phyloP scores from a whole-genome alignment of 2,888 invertebrate genomes.

The Drosophila anceps region DNA sequence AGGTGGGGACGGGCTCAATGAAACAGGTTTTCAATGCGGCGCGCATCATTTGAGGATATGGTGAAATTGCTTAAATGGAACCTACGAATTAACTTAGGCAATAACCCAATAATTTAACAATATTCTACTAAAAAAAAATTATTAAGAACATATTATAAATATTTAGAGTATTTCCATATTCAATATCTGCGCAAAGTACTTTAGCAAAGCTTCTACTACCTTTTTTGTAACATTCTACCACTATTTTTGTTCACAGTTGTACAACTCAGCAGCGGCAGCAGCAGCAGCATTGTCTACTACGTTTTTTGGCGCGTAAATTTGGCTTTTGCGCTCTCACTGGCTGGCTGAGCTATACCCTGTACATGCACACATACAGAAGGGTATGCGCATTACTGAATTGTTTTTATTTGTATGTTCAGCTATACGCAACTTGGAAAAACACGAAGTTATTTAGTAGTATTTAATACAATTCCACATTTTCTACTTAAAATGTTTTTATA shows the following conservation, averaged over 20 bases:
- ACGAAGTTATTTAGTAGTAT: background rate
- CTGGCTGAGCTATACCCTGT: background rate
- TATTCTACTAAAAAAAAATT: background rate
- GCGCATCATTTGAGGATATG: constrained; percentile 46
- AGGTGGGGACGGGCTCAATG: constrained; percentile 13
- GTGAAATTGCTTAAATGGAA: constrained; percentile 54
- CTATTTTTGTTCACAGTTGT: constrained; percentile 14
- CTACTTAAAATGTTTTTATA: background rate
- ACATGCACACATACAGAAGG: background rate
- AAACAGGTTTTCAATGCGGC: constrained; percentile 57
- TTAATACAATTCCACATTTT: too few species aligned
- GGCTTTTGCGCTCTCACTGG: background rate
- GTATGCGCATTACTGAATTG: background rate
- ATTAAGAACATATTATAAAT: accelerated
- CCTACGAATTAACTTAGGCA: background rate
- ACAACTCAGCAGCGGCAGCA: background rate
- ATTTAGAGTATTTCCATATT: background rate
- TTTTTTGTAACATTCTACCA: constrained; percentile 39
- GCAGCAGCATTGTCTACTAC: constrained; percentile 31
- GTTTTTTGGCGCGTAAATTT: constrained; percentile 48
- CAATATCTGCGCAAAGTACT: too few species aligned
- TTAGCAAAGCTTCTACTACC: constrained; percentile 9
- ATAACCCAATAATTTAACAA: background rate
- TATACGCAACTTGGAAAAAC: background rate
- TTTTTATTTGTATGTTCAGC: background rate